Conservation (phyloP, 2,888 invertebrate genomes). For the Sarcophaga carnaria region DNA sequence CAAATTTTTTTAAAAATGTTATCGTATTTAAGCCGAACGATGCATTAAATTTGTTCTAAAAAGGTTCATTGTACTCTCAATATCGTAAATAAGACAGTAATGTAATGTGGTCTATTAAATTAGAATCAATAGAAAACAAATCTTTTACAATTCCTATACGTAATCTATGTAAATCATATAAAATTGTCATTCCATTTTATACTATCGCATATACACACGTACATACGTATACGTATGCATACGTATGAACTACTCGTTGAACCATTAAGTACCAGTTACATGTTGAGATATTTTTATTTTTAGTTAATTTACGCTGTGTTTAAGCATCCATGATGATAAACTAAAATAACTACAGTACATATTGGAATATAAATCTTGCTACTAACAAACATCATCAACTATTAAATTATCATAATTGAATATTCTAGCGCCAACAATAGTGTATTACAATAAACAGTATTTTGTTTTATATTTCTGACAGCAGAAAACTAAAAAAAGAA, state of each 20-base stretch:
- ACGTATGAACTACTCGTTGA: slow-evolving; percentile 38
- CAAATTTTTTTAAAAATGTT: too few relatives aligned
- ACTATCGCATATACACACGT: not conserved
- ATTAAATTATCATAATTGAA: slow-evolving; percentile 62
- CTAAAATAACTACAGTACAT: not conserved
- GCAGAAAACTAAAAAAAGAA: not conserved
- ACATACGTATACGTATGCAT: not conserved
- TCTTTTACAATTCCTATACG: not conserved
- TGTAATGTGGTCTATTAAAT: too few relatives aligned
- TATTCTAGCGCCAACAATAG: slow-evolving; percentile 66
- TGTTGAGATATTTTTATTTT: slow-evolving; percentile 49
- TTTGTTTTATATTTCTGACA: not conserved
- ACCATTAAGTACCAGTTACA: slow-evolving; percentile 75
- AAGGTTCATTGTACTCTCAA: too few relatives aligned
- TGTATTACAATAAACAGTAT: slow-evolving; percentile 1
- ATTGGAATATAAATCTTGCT: slow-evolving; percentile 27
- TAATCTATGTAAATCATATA: slow-evolving; percentile 1
- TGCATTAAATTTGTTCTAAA: too few relatives aligned
- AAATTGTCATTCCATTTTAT: slow-evolving; percentile 27
- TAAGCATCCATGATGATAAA: slow-evolving; percentile 14
- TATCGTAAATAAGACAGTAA: too few relatives aligned
- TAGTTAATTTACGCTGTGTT: slow-evolving; percentile 1
- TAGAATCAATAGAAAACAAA: not conserved
- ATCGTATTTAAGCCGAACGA: too few relatives aligned
- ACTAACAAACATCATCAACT: slow-evolving; percentile 41